These are phyloP conservation scores for Cisticola juncidis DNA, from an alignment of 2,113 vertebrate genomes.

Conservation along the genomic window DNA sequence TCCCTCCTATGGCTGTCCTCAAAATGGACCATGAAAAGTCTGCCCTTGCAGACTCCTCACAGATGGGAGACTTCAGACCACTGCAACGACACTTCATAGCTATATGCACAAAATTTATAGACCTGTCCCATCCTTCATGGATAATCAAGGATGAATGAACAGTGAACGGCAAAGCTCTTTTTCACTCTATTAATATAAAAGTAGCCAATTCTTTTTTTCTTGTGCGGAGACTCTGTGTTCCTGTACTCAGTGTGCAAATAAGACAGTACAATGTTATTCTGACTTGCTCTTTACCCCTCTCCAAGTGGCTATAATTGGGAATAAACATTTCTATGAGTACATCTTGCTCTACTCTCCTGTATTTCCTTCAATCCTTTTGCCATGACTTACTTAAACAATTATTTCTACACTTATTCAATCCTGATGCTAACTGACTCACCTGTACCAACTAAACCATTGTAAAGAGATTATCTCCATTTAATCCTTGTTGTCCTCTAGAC, in stretches of 20 bases:
- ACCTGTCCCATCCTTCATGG: neutral
- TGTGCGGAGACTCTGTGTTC: neutral
- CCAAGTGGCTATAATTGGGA: neutral
- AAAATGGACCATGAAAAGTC: neutral
- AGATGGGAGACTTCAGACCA: neutral
- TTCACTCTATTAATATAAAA: neutral
- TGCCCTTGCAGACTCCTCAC: neutral
- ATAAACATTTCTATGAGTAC: neutral
- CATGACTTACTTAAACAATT: constrained; percentile 35
- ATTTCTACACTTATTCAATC: constrained; percentile 28
- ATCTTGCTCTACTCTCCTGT: neutral
- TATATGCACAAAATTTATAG: neutral
- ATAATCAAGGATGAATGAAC: neutral
- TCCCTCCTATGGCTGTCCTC: neutral
- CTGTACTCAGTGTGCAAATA: neutral
- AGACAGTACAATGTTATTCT: neutral
- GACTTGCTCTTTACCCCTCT: neutral
- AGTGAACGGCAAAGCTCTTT: neutral
- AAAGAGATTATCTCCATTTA: constrained; percentile 41
- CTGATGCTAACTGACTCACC: constrained; percentile 31
- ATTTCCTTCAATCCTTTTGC: neutral
- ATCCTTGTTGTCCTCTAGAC: constrained; percentile 10
- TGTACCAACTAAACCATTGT: neutral
- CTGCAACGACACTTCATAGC: neutral
- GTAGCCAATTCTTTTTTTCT: neutral